Conservation (phyloP, 2,797 vertebrate species). For the Philypnodon macrostomus region DNA sequence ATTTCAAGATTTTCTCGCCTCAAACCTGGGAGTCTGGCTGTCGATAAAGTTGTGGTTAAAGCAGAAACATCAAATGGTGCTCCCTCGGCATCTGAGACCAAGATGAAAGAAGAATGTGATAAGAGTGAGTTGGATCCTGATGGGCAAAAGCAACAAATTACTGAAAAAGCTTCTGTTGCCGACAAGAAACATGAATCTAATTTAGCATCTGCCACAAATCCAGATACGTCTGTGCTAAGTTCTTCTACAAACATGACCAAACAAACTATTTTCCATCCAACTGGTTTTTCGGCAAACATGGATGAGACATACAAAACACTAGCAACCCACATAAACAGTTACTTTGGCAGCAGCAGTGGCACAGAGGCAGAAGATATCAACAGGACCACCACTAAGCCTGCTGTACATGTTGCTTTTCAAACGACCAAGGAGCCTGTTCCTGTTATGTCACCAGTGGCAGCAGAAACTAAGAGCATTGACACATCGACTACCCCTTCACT, state of each 20-base stretch:
- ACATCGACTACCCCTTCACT: conserved; percentile 5
- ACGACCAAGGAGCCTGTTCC: conserved; percentile 37
- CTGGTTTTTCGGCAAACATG: conserved; percentile 82
- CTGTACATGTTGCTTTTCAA: background rate
- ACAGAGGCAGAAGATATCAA: conserved; percentile 57
- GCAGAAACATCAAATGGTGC: conserved; percentile 20
- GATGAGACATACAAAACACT: conserved; percentile 88
- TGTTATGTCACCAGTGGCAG: conserved; percentile 52
- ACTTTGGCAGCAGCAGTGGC: conserved; percentile 76
- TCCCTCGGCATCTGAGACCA: conserved; percentile 14
- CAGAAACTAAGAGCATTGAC: conserved; percentile 41
- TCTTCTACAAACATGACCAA: conserved; percentile 62
- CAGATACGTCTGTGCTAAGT: conserved; percentile 5
- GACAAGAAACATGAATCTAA: conserved; percentile 27
- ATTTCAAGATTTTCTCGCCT: conserved; percentile 86
- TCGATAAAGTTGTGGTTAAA: conserved; percentile 43
- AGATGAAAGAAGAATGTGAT: conserved; percentile 54
- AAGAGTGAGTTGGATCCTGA: conserved; percentile 23
- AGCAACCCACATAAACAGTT: conserved; percentile 87
- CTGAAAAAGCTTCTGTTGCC: conserved; percentile 56
- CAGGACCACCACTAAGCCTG: conserved; percentile 26
- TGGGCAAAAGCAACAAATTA: conserved; percentile 20
- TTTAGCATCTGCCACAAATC: conserved; percentile 13
- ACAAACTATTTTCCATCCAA: conserved; percentile 80
- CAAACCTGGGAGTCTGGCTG: conserved; percentile 67